Evolutionary conservation across 2,797 vertebrate species (phyloP).

Genomic region (Clangula hyemalis): DNA sequence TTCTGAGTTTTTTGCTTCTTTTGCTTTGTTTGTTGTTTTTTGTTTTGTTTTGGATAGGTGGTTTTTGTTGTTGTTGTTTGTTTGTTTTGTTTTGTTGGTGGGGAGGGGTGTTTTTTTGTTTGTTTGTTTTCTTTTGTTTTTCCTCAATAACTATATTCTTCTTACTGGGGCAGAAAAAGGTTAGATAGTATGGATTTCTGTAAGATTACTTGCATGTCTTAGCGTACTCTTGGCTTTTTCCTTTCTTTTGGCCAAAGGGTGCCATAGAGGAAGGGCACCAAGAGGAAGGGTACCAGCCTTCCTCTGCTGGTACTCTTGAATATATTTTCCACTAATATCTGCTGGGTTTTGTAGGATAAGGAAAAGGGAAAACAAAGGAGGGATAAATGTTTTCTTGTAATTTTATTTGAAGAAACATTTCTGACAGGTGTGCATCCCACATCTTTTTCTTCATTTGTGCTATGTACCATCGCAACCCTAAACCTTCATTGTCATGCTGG

Average conservation of each 20-base stretch:
- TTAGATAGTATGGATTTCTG: not conserved
- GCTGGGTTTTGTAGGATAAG: not conserved
- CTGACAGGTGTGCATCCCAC: not conserved
- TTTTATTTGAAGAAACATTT: not conserved
- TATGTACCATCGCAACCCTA: not conserved
- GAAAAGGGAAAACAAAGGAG: not conserved
- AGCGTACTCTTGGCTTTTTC: not conserved
- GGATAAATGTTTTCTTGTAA: not conserved
- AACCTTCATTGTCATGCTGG: no score
- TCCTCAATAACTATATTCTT: not conserved
- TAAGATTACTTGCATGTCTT: not conserved
- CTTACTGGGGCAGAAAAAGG: not conserved
- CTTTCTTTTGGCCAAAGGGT: not conserved
- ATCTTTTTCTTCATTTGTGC: not conserved
- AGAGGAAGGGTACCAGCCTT: not conserved
- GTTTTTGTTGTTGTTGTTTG: no score
- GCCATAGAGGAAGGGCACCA: no score
- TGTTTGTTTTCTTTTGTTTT: not conserved
- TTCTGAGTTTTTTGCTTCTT: not conserved
- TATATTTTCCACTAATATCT: not conserved
- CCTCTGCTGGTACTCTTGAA: no score
- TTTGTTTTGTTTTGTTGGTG: no score
- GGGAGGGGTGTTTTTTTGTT: not conserved
- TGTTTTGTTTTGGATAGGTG: no score
- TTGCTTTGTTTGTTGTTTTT: no score